Evolutionary conservation across 2,888 invertebrate species (phyloP).

Genomic region (Volucella inanis): DNA sequence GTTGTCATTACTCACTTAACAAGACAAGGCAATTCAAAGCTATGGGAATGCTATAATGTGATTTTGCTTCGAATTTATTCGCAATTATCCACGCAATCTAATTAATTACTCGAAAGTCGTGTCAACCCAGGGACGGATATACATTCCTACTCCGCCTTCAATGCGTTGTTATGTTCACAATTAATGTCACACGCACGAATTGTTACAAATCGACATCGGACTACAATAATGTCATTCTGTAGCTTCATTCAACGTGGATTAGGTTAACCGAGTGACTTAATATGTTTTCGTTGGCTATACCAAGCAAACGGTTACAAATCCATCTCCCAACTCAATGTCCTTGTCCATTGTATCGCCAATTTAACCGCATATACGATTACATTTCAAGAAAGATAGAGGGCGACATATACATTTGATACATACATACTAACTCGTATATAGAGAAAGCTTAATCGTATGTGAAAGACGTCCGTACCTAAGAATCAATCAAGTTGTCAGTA

Average conservation of each 20-base stretch:
- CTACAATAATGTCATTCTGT: constrained; percentile 10
- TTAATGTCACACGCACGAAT: constrained; percentile 62
- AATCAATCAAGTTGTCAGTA: constrained; percentile 72
- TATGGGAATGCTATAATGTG: too few species aligned
- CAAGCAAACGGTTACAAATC: constrained; percentile 9
- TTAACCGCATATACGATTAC: constrained; percentile 9
- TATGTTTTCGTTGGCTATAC: constrained; percentile 32
- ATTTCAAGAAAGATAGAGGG: constrained; percentile 4
- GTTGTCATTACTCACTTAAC: too few species aligned
- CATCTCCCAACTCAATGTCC: not conserved
- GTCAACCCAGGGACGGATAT: constrained; percentile 7
- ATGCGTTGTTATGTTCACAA: constrained; percentile 39
- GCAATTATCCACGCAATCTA: constrained; percentile 12
- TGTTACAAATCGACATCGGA: constrained; percentile 26
- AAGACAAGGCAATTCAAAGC: too few species aligned
- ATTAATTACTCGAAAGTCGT: constrained; percentile 9
- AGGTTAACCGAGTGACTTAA: constrained; percentile 35
- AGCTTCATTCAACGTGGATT: constrained; percentile 47
- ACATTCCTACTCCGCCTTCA: not conserved
- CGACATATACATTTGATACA: not conserved
- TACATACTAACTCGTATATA: too few species aligned
- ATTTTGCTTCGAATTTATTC: too few species aligned
- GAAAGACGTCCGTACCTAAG: constrained; percentile 39
- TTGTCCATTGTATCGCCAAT: constrained; percentile 33
- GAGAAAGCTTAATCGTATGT: constrained; percentile 44